A percentile compares a stretch with the other conserved stretches of the same genome.
phyloP scores from a whole-genome alignment of 2,888 invertebrate species.

The Cosmia trapezina region DNA sequence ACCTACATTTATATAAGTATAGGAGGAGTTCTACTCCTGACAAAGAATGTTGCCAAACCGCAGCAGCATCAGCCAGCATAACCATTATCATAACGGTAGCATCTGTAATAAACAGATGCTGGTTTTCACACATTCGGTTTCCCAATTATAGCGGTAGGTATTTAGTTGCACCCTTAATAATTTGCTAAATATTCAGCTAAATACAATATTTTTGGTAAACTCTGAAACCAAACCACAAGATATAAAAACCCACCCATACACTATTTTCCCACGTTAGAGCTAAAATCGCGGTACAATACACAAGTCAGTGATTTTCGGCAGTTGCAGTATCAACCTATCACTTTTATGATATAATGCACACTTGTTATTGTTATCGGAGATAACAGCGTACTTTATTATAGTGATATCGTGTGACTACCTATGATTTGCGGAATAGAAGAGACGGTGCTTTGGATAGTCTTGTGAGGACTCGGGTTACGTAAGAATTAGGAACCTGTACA shows the following conservation, averaged over 20 bases:
- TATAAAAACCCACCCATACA: conserved; percentile 2
- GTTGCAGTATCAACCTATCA: conserved; percentile 79
- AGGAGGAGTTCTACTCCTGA: too few species aligned
- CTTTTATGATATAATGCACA: conserved; percentile 74
- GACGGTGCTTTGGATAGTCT: background rate
- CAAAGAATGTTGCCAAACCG: background rate
- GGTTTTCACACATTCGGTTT: background rate
- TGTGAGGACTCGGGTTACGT: background rate
- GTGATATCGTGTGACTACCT: conserved; percentile 6
- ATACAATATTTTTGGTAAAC: background rate
- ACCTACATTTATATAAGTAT: too few species aligned
- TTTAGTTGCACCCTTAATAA: background rate
- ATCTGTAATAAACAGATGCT: background rate
- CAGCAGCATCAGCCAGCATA: background rate
- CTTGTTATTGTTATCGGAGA: conserved; percentile 40
- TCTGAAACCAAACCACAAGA: background rate
- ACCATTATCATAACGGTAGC: background rate
- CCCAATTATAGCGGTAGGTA: too few species aligned
- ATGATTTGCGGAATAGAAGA: conserved; percentile 15
- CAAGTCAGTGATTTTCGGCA: conserved; percentile 50
- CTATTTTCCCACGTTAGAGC: conserved; percentile 31
- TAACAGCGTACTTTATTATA: conserved; percentile 8
- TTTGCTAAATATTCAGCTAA: too few species aligned
- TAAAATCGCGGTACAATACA: conserved; percentile 7
- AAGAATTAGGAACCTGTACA: background rate